Conservation (phyloP, 2,797 vertebrate genomes). For the Lophotriccus pileatus region DNA sequence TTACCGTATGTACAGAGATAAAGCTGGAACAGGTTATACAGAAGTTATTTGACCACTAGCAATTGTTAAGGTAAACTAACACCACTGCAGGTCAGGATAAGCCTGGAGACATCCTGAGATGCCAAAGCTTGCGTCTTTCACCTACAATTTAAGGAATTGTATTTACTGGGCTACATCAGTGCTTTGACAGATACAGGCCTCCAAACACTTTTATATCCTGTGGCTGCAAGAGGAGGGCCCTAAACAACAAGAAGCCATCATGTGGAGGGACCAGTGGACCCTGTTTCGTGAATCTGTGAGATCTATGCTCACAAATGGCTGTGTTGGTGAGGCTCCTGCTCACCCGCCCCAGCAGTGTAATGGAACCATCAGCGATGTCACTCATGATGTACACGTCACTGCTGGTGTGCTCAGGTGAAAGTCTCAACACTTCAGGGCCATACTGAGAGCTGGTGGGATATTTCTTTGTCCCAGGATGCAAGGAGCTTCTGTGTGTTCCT, state of each 20-base stretch:
- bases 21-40: not conserved
- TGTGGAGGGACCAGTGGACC: fast-evolving
- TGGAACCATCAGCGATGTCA: fast-evolving
- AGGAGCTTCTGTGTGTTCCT: not conserved
- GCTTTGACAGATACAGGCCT: not conserved
- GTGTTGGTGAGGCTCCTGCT: not conserved
- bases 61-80: not conserved
- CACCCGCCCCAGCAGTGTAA: not conserved
- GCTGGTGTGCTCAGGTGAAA: not conserved
- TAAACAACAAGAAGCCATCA: not conserved
- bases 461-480: not conserved
- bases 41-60: not conserved
- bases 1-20: not conserved
- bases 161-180: not conserved
- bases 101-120: not conserved
- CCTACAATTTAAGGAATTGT: not conserved
- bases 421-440: not conserved
- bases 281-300: not conserved
- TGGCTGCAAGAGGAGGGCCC: not conserved
- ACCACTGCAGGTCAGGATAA: not conserved
- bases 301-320: not conserved
- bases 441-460: not conserved
- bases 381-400: not conserved
- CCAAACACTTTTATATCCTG: not conserved
- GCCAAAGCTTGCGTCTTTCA: not conserved